Evolutionary conservation across 2,888 invertebrate genomes (phyloP), one percentile per base, ranked within the genome.

Genomic region (Caenorhabditis angaria): DNA sequence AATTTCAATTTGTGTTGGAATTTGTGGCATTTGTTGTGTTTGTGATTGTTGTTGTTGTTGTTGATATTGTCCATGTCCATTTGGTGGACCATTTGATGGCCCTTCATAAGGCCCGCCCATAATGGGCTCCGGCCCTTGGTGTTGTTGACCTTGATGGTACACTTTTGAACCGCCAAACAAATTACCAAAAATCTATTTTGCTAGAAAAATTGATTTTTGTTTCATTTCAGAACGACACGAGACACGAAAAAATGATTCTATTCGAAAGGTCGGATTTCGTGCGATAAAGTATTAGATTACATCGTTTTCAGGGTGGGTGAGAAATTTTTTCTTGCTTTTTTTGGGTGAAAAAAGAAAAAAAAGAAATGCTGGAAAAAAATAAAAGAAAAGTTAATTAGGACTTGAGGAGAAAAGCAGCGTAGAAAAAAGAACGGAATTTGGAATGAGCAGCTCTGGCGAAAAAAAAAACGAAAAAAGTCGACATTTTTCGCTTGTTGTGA

Each of bases 1-100:
- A 10, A 85, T 63, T 24, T 85, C 82, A 25, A 82, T 79, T 47
- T 80, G 78, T 25, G 77, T 67, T 20, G 77, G 65, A 60, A 41
- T 41, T 12, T 12, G 6, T 60, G 61, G 50, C 27, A 27, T 32
- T 14, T 64, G 55, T 28, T 32, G 55, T 56, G n/a, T 18, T n/a
- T 58, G 67, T 32, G 62, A 51, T 50, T 61, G 5, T 35, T 41
- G 48, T 14, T 64, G 55, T 28, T 32, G 55, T 56, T 32, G 29
- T n/a, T 58, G 67, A 41, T 68, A 51, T 50, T 61, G 5, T 8
- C 32, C 32, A 32, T 32, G 41, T 14, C 41, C 41, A 41, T 41
- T 41, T 6, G 41, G 41, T 18, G 41, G 41, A 3, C 41, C 41
- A 41, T 41, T 41, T 3, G 41, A 41, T 14, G 41, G 41, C 18